Base-by-base conservation (phyloP, 2,113 vertebrate genomes). In the Sclerurus mexicanus region DNA sequence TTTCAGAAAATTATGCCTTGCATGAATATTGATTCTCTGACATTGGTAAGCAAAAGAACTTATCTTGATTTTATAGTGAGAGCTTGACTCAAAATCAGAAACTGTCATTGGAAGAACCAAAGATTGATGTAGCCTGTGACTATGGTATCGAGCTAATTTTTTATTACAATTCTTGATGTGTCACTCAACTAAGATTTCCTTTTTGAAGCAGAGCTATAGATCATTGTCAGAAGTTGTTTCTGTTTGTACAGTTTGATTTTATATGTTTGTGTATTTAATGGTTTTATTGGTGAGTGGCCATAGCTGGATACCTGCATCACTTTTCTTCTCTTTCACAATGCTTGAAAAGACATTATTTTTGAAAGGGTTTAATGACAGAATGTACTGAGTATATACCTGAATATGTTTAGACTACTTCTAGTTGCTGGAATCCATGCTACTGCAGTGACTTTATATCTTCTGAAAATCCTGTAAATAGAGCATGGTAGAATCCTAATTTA, bases 201-300 rank as follows among this genome's bases (percentile, higher is more conserved):
- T 97, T 98, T 95, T 95, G 91, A 98, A 97, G 63, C 16, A 20
- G 44, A 40, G 52, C 95, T 95, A 89, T 97, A 95, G 92, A 97
- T 97, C 96, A 96, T 91, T 96, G 93, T 97, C 98, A 97, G 87
- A 95, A 96, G 78, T 97, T 81, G 24, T 96, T 97, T 97, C 93
- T 97, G 86, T 97, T 97, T 97, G 90, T 96, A 94, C 72, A 89
- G 63, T 94, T 97, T 95, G 96, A 75, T 95, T 97, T 97, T 94
- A 91, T 91, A 88, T 85, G 95, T 89, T 93, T 88, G 85, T 96
- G 72, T 96, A 75, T 74, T 69, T 96, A 81, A 13, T 42, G 52
- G 60, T 95, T 97, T 97, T 97, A 85, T 95, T 97, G 81, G 89
- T 96, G 85, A 88, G 89, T 94, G 83, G 60, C 85, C 68, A 37